Evolutionary conservation across 2,113 vertebrate genomes (phyloP).

Genomic region (Heterochromis multidens): DNA sequence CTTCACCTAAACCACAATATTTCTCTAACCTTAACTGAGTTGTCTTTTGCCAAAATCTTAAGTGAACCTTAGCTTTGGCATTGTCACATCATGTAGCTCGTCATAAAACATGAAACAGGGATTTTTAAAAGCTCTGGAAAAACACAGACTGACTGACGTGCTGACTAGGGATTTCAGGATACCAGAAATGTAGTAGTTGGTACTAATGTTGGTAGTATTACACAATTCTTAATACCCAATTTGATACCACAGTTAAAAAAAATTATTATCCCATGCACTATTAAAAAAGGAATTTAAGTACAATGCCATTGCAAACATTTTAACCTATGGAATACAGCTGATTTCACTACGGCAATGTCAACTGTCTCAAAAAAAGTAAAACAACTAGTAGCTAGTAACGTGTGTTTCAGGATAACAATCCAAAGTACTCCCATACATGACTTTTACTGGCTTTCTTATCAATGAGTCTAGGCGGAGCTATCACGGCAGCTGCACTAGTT

Average conservation of each 20-base stretch:
- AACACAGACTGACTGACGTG: background rate
- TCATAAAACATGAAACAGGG: background rate
- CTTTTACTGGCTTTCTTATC: background rate
- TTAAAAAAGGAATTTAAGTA: background rate
- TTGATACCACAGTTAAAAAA: background rate
- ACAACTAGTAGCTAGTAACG: background rate
- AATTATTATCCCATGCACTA: background rate
- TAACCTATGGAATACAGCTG: background rate
- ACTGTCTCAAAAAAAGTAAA: background rate
- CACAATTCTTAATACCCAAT: background rate
- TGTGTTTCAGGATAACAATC: background rate
- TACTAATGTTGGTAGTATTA: background rate
- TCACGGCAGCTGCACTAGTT: too few relatives aligned
- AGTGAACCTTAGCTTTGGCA: background rate
- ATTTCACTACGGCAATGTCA: background rate
- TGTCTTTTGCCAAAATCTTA: background rate
- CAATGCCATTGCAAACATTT: background rate
- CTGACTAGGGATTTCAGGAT: too few relatives aligned
- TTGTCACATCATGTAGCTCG: background rate
- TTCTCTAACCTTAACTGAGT: background rate
- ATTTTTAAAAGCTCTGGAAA: background rate
- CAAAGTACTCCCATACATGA: background rate
- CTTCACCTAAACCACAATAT: background rate
- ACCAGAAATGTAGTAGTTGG: background rate
- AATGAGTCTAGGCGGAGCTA: background rate